Evolutionary conservation across 1,140 invertebrate genomes (phyloP), one percentile per base, ranked within the genome.

Genomic region (Diorhabda elongata): DNA sequence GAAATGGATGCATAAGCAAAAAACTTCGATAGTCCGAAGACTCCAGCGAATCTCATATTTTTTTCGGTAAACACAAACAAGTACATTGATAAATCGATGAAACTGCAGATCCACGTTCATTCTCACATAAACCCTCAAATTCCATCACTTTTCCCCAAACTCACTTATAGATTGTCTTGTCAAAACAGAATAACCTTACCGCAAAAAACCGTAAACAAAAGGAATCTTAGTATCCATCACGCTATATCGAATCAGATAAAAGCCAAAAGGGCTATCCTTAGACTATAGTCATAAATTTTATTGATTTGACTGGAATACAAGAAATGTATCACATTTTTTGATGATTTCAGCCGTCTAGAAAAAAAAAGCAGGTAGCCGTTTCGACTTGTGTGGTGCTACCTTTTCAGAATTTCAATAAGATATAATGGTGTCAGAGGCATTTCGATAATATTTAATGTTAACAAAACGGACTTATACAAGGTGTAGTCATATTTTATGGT

Each of bases 281-380:
- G 47, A 52, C 47, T n/a, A 52, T 52, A 52, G 47, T 52, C 47
- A n/a, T 52, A 52, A 52, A 52, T 52, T 52, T 52, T 52, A 52
- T 52, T 52, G 47, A 52, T 52, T 52, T 52, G 47, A 52, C 47
- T 52, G 6, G 6, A 52, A 52, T 52, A 52, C 47, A 52, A 52
- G 47, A 52, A 52, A 52, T 52, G 6, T 52, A 6, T 52, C 47
- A 52, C 47, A 52, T 52, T 26, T 26, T 26, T 52, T 52, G 47
- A 52, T 52, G 47, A 52, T 52, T 52, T 52, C 6, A 52, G n/a
- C 47, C 47, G 47, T 52, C 47, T 26, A 26, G 26, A 52, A 52
- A 4, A 7, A 52, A 6, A 52, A 52, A n/a, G 47, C 47, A 52
- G 47, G 47, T 52, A 52, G 47, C 47, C 2, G 47, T 52, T 6